These are phyloP conservation scores for Drosophila willistoni DNA, from an alignment of 1,140 invertebrate genomes.

Conservation along the genomic window DNA sequence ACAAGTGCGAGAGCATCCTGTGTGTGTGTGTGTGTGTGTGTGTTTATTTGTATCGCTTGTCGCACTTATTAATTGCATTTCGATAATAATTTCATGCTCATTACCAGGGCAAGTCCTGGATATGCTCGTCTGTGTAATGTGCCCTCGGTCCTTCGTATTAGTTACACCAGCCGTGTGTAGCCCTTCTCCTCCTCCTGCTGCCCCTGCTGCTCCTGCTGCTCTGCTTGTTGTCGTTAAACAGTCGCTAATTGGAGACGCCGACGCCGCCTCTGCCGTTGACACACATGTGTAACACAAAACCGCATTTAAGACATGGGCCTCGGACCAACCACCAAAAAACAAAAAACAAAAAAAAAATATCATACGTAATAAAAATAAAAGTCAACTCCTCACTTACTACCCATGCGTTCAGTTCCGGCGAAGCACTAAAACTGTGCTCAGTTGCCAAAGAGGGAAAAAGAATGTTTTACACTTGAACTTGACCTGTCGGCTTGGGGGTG, in stretches of 20 bases:
- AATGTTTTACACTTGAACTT: slow-evolving; percentile 68
- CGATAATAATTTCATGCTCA: slow-evolving; percentile 81
- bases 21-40: slow-evolving; percentile 12
- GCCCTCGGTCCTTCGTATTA: slow-evolving; percentile 52
- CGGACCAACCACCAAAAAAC: slow-evolving; percentile 32
- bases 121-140: slow-evolving; percentile 3
- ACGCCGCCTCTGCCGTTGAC: slow-evolving; percentile 22
- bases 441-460: slow-evolving; percentile 38
- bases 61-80: slow-evolving; percentile 73
- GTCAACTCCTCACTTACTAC: neutral
- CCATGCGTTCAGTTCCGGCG: slow-evolving; percentile 53
- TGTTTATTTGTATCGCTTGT: slow-evolving; percentile 32
- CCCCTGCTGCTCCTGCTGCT: neutral
- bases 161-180: slow-evolving; percentile 54
- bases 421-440: slow-evolving; percentile 74
- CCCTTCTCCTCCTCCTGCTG: neutral
- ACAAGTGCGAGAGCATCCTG: slow-evolving; percentile 66
- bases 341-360: neutral
- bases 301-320: slow-evolving; percentile 65
- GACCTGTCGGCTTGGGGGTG: neutral
- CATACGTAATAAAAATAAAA: slow-evolving; percentile 16
- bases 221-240: slow-evolving; percentile 71
- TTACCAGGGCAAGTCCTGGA: slow-evolving; percentile 45
- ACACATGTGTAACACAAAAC: slow-evolving; percentile 79
- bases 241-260: slow-evolving; percentile 70